A percentile compares a stretch with the other conserved stretches of the same genome.
phyloP scores from a whole-genome alignment of 64 coral and sea anemone species.

The Astreopora myriophthalma region DNA sequence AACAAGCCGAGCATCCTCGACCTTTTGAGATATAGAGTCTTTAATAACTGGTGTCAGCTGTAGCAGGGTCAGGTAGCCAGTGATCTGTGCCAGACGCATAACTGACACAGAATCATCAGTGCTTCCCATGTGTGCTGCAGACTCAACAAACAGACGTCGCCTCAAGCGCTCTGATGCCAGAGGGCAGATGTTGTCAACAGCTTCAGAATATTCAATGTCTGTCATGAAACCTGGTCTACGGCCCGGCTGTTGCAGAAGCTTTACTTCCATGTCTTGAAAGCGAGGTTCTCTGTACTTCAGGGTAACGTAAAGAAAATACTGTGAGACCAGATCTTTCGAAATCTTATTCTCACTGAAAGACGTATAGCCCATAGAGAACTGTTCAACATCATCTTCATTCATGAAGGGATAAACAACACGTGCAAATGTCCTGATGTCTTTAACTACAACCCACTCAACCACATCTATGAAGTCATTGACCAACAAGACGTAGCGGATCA shows the following conservation, averaged over 20 bases:
- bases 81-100: slow-evolving; percentile 89
- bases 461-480: slow-evolving; percentile 86
- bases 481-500: slow-evolving; percentile 81
- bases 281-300: slow-evolving; percentile 95
- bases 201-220: slow-evolving; percentile 94
- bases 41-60: slow-evolving; percentile 80
- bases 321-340: slow-evolving; percentile 80
- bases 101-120: slow-evolving; percentile 82
- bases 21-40: slow-evolving; percentile 59
- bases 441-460: slow-evolving; percentile 81
- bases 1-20: slow-evolving; percentile 22
- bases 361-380: slow-evolving; percentile 97
- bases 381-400: slow-evolving; percentile 96
- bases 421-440: slow-evolving; percentile 84
- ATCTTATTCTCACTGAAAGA: slow-evolving; percentile 99
- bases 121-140: slow-evolving; percentile 75
- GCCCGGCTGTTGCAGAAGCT: slow-evolving; percentile 83
- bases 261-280: slow-evolving; percentile 90
- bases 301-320: slow-evolving; percentile 94
- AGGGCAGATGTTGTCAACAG: slow-evolving; percentile 95
- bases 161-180: slow-evolving; percentile 86
- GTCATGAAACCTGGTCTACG: slow-evolving; percentile 92
- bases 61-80: slow-evolving; percentile 79
- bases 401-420: slow-evolving; percentile 92
- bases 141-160: slow-evolving; percentile 82